A percentile compares a stretch with the other conserved stretches of the same genome.
Evolutionary conservation across 2,113 vertebrate species (phyloP).

Genomic region (Lota lota): DNA sequence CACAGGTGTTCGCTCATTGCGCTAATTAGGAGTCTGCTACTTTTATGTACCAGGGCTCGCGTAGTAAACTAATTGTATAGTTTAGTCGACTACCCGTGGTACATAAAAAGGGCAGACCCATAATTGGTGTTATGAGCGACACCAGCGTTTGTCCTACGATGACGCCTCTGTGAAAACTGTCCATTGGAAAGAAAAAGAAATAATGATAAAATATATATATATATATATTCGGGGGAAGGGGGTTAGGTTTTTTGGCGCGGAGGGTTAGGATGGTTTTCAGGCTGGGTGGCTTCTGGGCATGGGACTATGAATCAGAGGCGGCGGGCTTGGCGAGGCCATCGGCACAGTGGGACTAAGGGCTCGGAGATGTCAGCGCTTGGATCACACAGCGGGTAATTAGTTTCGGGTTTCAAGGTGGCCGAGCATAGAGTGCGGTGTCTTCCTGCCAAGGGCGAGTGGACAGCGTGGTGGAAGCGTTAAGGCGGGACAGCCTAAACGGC

Average conservation of each 20-base stretch:
- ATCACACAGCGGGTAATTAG: conserved; percentile 8
- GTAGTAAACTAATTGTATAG: too few relatives aligned
- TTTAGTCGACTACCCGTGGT: too few relatives aligned
- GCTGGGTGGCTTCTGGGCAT: conserved; percentile 15
- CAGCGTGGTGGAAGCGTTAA: conserved; percentile 20
- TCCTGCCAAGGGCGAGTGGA: too few relatives aligned
- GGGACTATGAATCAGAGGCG: not conserved
- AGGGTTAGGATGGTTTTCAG: conserved; percentile 19
- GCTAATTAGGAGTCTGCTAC: too few relatives aligned
- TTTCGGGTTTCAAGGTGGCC: conserved; percentile 24
- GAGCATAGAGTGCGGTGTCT: too few relatives aligned
- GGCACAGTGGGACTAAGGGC: conserved; percentile 19
- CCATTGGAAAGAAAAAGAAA: not conserved
- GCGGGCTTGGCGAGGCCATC: conserved; percentile 8
- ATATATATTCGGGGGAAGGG: not conserved
- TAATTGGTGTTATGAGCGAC: too few relatives aligned
- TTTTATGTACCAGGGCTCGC: too few relatives aligned
- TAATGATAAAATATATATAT: not conserved
- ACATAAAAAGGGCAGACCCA: too few relatives aligned
- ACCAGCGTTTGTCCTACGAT: too few relatives aligned
- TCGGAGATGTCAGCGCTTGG: conserved; percentile 16
- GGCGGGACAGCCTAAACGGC: conserved; percentile 30
- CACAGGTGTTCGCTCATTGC: too few relatives aligned
- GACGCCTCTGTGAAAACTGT: too few relatives aligned
- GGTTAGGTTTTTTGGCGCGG: conserved; percentile 19